Evolutionary conservation across 2,797 vertebrate species (phyloP), one percentile per base, ranked within the genome.

Genomic region (Amphiprion clarkii): DNA sequence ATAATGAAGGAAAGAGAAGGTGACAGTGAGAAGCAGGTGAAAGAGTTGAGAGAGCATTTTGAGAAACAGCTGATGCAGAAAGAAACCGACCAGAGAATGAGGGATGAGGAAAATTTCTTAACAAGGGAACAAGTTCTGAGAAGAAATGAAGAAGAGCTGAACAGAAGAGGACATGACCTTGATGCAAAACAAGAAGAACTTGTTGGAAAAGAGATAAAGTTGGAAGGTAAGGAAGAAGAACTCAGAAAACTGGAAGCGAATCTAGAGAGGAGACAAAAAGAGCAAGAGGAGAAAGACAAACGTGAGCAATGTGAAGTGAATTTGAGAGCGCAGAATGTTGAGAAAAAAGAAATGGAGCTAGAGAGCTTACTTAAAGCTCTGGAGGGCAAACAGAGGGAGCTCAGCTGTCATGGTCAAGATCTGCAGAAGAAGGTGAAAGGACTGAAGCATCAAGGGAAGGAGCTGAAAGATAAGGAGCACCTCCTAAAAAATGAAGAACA

Each of bases 401-500:
- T 94, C 0, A 89, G 57, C 31, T 77, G 48, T 40, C 92, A 93
- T 0, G 83, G 86, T 2, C 86, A 90, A 2, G 90, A 93, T 4
- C 87, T 95, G 4, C 90, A 93, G 67, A 90, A 80, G 74, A 94
- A 94, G 81, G 93, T 91, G 0, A 91, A 76, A 63, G 92, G 90
- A 6, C 79, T 94, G 25, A 92, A 88, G 48, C 89, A 93, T 55
- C 91, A 88, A 3, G 89, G 88, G n/a, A 88, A 88, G 56, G 88
- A 83, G 64, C 68, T 91, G 6, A 81, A 90, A 21, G 84, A 92
- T 2, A 72, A 55, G 25, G 91, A 90, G 87, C 40, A 62, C 17
- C 56, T 59, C 68, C 57, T 89, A 0, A 87, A 52, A 16, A 83
- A 51, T 0, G 87, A 89, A 23, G 90, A 89, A 42, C 82, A 74